Evolutionary conservation across 2,113 vertebrate species (phyloP).

Genomic region (Colius striatus): DNA sequence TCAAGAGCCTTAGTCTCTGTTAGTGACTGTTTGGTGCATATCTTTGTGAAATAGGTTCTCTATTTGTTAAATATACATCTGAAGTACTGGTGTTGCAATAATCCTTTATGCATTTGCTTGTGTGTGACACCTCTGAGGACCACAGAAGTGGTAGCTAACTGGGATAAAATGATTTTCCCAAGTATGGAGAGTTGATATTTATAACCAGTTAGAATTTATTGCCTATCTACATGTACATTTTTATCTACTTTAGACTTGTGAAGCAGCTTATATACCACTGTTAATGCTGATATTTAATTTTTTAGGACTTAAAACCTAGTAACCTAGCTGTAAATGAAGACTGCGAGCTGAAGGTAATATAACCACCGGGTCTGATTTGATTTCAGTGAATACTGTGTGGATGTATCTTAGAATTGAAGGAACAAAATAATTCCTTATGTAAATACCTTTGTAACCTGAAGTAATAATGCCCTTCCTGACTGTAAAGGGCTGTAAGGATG

Average conservation of each 20-base stretch:
- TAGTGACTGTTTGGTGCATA: not conserved
- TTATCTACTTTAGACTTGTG: not conserved
- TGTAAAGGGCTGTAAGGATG: not conserved
- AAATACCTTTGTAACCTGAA: not conserved
- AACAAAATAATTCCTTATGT: not conserved
- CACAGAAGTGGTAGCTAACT: not conserved
- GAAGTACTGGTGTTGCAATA: not conserved
- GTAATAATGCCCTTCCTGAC: not conserved
- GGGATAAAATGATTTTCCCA: not conserved
- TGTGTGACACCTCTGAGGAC: not conserved
- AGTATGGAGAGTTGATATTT: not conserved
- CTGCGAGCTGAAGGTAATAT: conserved; percentile 93
- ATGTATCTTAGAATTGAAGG: not conserved
- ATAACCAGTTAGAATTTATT: not conserved
- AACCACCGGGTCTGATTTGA: not conserved
- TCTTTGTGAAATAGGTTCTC: not conserved
- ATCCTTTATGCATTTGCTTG: not conserved
- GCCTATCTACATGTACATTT: not conserved
- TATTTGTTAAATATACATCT: not conserved
- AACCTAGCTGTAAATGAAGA: conserved; percentile 98
- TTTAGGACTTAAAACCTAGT: conserved; percentile 95
- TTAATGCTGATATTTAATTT: conserved; percentile 34
- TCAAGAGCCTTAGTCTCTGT: not conserved
- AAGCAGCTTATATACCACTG: not conserved
- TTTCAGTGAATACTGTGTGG: not conserved